Conservation (phyloP, 2,888 invertebrate species). For the Cylloceria caligata region DNA sequence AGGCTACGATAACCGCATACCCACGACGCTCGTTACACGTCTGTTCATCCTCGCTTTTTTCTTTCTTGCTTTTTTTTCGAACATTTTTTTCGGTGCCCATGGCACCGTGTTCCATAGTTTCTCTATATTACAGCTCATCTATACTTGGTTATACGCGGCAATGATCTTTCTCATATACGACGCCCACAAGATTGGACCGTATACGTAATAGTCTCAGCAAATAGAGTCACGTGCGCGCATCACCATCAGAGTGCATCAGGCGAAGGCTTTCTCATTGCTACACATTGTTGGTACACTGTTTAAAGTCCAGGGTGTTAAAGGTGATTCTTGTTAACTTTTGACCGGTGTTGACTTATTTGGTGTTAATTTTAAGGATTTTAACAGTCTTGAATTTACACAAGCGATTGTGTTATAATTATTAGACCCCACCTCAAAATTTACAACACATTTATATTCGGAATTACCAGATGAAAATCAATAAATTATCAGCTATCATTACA, state of each 20-base stretch:
- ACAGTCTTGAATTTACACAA: too few relatives aligned
- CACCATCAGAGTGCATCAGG: slow-evolving; percentile 11
- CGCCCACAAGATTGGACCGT: slow-evolving; percentile 60
- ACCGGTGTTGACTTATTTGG: too few relatives aligned
- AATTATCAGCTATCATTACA: too few relatives aligned
- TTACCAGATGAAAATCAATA: too few relatives aligned
- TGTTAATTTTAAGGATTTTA: too few relatives aligned
- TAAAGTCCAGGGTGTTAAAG: too few relatives aligned
- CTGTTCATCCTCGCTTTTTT: slow-evolving; percentile 24
- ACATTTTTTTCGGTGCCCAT: slow-evolving; percentile 12
- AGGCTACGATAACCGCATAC: slow-evolving; percentile 21
- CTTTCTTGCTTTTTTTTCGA: slow-evolving; percentile 9
- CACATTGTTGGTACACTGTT: not conserved
- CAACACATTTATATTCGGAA: too few relatives aligned
- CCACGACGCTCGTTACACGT: slow-evolving; percentile 39
- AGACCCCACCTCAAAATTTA: too few relatives aligned
- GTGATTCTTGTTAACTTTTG: too few relatives aligned
- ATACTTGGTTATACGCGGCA: slow-evolving; percentile 19
- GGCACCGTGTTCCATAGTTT: slow-evolving; percentile 4
- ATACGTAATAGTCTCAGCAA: slow-evolving; percentile 69
- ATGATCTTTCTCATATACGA: slow-evolving; percentile 38
- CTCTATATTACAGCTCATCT: slow-evolving; percentile 21
- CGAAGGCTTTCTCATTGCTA: slow-evolving; percentile 34
- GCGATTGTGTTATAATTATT: too few relatives aligned
- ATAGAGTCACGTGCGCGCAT: slow-evolving; percentile 73